Conservation (phyloP, 35 echinoderm and acorn worm species). For the Antedon bifida region DNA sequence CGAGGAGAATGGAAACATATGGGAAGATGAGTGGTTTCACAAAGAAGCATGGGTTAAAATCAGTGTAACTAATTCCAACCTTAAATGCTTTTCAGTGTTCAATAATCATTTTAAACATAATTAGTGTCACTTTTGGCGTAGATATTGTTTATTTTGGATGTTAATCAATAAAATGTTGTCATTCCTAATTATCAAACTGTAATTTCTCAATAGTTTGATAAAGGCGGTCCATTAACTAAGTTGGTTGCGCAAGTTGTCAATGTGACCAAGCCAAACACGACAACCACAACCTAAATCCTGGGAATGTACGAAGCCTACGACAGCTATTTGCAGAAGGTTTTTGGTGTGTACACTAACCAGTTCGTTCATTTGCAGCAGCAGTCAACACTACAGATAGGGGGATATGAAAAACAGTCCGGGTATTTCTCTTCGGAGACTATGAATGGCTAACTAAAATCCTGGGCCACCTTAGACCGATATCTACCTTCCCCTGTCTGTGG, state of each 20-base stretch:
- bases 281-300: background rate
- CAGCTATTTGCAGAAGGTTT: background rate
- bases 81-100: background rate
- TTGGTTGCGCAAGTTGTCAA: background rate
- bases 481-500: conserved; percentile 5
- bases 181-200: too few species aligned
- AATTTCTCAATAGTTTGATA: too few species aligned
- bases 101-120: too few species aligned
- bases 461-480: background rate
- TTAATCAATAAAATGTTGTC: too few species aligned
- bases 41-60: conserved; percentile 11
- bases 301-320: background rate
- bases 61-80: background rate
- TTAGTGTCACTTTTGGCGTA: too few species aligned
- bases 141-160: too few species aligned
- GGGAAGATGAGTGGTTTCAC: background rate
- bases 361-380: background rate
- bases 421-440: background rate
- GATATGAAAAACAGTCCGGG: background rate
- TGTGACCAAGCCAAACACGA: background rate
- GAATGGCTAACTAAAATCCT: background rate
- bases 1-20: background rate
- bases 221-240: background rate
- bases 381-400: background rate
- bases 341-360: background rate